Evolutionary conservation across 2,797 vertebrate species (phyloP), one percentile per base, ranked within the genome.

Genomic region (Brachymystax lenok): DNA sequence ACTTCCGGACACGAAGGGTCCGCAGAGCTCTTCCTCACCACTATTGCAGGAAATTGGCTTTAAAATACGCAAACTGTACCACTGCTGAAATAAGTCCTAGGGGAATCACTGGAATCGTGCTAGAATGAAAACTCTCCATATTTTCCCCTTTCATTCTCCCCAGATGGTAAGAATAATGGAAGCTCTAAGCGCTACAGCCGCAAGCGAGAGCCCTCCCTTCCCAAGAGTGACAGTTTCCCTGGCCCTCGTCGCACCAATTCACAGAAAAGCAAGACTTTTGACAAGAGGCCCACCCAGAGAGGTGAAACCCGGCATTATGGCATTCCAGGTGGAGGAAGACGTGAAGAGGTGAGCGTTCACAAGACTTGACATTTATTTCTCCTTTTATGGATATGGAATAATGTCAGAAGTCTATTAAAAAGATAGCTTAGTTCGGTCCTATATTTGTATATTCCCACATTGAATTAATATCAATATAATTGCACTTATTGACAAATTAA

Each of bases 231-330:
- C 90, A 96, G 92, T 92, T 96, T 96, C 89, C 89, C 92, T 66
- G 94, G 95, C 88, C 94, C 94, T 88, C 96, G 97, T 89, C 97
- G 96, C 95, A 94, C 97, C 96, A 95, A 89, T 96, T 93, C 97
- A 98, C 97, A 99, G 96, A 99, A 99, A 99, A 95, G 96, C 97
- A 99, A 99, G 95, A 95, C 93, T 98, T 99, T 98, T 96, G 98
- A 99, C 92, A 99, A 99, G 97, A 95, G 95, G 94, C 96, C 96
- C 95, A 95, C 90, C 79, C 97, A 95, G 96, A 99, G 88, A 96
- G 95, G 94, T 90, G 94, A 95, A 84, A 95, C 92, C 81, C 94
- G 94, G 93, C 92, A 94, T 90, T 97, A 96, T 96, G 97, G 96
- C 71, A 91, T 93, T 94, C 19, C 92, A 95, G 95, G 93, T 91